phyloP scores from a whole-genome alignment of 2,797 vertebrate genomes.

The Microctenopoma steveboyesi region DNA sequence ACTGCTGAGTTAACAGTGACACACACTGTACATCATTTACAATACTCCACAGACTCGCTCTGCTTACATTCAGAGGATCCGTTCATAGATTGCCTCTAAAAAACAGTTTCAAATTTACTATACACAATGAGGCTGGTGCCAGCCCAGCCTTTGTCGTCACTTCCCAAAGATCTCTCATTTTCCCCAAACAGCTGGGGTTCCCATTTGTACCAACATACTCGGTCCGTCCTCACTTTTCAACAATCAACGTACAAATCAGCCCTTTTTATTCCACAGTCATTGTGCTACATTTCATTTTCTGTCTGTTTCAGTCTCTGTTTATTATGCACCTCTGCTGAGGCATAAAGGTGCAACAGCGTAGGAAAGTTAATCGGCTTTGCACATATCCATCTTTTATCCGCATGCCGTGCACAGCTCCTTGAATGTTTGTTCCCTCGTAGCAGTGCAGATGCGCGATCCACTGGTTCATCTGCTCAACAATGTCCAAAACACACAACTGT shows the following conservation, averaged over 20 bases:
- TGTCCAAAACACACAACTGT: constrained; percentile 11
- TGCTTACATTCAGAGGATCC: constrained; percentile 66
- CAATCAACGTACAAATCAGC: constrained; percentile 75
- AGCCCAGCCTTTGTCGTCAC: constrained; percentile 84
- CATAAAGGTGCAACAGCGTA: constrained; percentile 37
- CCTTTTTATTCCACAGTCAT: constrained; percentile 57
- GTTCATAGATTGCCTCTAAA: constrained; percentile 45
- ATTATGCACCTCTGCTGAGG: constrained; percentile 48
- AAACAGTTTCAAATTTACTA: constrained; percentile 43
- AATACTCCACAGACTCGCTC: constrained; percentile 73
- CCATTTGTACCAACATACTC: constrained; percentile 69
- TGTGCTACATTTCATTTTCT: constrained; percentile 69
- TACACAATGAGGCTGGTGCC: constrained; percentile 79
- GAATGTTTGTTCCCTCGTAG: constrained; percentile 45
- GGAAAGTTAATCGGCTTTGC: constrained; percentile 59
- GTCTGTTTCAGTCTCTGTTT: constrained; percentile 36
- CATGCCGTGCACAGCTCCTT: constrained; percentile 15
- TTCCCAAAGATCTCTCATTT: constrained; percentile 45
- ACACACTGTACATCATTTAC: constrained; percentile 73
- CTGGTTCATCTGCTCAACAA: constrained; percentile 3
- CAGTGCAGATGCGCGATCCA: constrained; percentile 30
- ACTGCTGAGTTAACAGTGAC: constrained; percentile 73
- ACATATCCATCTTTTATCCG: constrained; percentile 30
- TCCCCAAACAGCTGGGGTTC: constrained; percentile 46
- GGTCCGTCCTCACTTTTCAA: constrained; percentile 33